Percentiles rank a stretch among this genome's conserved stretches.
phyloP scores from a whole-genome alignment of 2,888 invertebrate genomes.

The Cheilosia impressa region DNA sequence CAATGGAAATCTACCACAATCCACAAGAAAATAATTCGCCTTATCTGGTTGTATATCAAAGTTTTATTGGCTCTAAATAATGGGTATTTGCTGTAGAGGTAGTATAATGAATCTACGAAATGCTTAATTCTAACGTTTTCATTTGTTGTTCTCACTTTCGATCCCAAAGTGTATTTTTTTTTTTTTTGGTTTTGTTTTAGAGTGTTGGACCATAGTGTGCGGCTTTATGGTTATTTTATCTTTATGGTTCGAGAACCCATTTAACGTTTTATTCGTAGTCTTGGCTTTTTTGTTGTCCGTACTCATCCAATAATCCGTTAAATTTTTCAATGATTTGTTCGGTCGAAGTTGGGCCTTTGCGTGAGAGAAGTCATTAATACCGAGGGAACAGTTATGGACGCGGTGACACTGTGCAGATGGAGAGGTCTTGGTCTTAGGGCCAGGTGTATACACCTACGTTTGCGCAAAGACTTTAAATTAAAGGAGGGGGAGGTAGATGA shows the following conservation, averaged over 20 bases:
- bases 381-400: conserved; percentile 63
- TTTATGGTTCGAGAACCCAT: conserved; percentile 63
- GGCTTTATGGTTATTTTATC: conserved; percentile 65
- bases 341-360: conserved; percentile 36
- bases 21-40: conserved; percentile 57
- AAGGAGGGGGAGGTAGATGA: not conserved
- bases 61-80: conserved; percentile 72
- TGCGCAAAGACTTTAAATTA: conserved; percentile 9
- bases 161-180: conserved; percentile 20
- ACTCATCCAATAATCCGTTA: conserved; percentile 65
- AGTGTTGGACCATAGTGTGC: conserved; percentile 51
- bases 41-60: conserved; percentile 72
- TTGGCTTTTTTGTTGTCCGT: conserved; percentile 44
- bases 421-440: not conserved
- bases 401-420: conserved; percentile 44
- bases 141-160: conserved; percentile 64
- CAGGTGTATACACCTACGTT: conserved; percentile 50
- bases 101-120: conserved; percentile 72
- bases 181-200: not conserved
- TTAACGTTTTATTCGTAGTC: conserved; percentile 64
- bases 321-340: conserved; percentile 65
- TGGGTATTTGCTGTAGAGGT: conserved; percentile 72
- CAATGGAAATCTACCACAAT: conserved; percentile 53
- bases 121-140: conserved; percentile 59
- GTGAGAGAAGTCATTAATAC: conserved; percentile 65